Evolutionary conservation across 2,113 vertebrate genomes (phyloP).

Genomic region (Platichthys flesus): DNA sequence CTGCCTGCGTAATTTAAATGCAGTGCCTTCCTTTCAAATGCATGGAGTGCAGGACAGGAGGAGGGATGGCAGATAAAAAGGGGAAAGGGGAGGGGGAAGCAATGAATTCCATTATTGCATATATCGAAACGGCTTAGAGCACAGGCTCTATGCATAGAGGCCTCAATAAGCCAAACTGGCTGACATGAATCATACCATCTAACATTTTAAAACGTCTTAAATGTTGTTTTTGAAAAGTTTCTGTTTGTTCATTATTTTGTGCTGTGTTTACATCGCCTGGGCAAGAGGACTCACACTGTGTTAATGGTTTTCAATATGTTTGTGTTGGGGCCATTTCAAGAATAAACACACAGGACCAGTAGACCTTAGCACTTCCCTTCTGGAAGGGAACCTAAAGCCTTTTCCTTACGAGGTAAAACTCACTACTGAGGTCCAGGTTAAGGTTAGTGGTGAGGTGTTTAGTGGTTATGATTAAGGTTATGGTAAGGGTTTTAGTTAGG

Average conservation of each 20-base stretch:
- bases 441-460: too few relatives aligned
- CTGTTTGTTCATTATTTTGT: neutral
- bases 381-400: too few relatives aligned
- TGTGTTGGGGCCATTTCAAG: neutral
- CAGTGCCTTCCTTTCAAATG: slow-evolving; percentile 71
- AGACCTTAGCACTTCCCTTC: too few relatives aligned
- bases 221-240: slow-evolving; percentile 14
- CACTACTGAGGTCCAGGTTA: too few relatives aligned
- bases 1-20: slow-evolving; percentile 80
- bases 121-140: slow-evolving; percentile 58
- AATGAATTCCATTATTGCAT: slow-evolving; percentile 76
- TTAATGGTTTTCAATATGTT: neutral
- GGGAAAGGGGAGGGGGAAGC: slow-evolving; percentile 47
- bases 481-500: neutral
- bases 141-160: slow-evolving; percentile 16
- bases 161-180: slow-evolving; percentile 37
- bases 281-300: too few relatives aligned
- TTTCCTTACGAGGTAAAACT: too few relatives aligned
- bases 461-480: neutral
- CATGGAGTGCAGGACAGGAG: slow-evolving; percentile 51
- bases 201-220: neutral
- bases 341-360: too few relatives aligned
- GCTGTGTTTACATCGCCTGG: neutral
- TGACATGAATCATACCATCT: slow-evolving; percentile 16
- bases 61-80: slow-evolving; percentile 24